Conservation (phyloP, 1,140 invertebrate species). For the Cydia pomonella region DNA sequence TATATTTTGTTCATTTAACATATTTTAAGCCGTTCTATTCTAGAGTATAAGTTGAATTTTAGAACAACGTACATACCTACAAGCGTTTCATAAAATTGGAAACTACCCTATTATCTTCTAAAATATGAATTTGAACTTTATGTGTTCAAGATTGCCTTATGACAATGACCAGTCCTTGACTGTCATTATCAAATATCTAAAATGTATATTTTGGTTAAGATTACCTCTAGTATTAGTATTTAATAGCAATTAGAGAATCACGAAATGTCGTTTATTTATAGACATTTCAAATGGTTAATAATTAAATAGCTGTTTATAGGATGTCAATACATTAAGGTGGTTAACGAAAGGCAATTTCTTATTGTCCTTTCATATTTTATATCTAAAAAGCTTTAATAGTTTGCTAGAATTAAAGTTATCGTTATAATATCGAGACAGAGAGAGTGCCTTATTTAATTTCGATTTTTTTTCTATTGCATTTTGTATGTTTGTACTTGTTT, state of each 20-base stretch:
- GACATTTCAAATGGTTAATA: not conserved
- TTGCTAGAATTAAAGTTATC: not conserved
- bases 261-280: not conserved
- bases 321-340: no score
- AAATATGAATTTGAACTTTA: no score
- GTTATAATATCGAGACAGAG: not conserved
- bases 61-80: no score
- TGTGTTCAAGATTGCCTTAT: not conserved
- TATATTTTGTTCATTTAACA: no score
- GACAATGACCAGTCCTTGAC: not conserved
- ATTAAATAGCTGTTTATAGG: not conserved
- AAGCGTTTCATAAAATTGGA: no score
- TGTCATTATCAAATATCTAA: not conserved
- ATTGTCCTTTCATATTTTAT: no score
- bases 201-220: not conserved
- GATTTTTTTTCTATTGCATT: slow-evolving; percentile 17
- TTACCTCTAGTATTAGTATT: not conserved
- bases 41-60: no score
- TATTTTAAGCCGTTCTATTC: no score
- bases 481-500: slow-evolving; percentile 26
- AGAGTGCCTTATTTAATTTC: slow-evolving; percentile 11
- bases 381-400: slow-evolving; percentile 9
- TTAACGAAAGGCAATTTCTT: no score
- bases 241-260: not conserved
- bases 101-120: no score